phyloP scores from a whole-genome alignment of 2,797 vertebrate species.

The Erpetoichthys calabaricus region DNA sequence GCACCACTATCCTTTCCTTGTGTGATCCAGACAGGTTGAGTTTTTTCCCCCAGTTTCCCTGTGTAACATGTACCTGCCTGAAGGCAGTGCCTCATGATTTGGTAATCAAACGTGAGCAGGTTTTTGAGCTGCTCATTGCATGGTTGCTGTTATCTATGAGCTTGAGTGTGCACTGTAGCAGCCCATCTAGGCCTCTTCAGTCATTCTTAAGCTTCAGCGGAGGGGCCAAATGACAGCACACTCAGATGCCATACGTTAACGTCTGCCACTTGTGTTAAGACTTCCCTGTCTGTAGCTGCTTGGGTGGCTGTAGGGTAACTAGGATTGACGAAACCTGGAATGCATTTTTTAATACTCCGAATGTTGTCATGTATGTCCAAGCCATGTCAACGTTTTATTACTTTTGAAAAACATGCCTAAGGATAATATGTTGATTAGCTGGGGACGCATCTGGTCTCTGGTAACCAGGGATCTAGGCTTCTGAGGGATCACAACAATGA shows the following conservation, averaged over 20 bases:
- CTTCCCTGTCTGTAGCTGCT: too few species aligned
- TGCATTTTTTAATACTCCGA: slow-evolving; percentile 6
- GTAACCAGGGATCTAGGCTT: slow-evolving; percentile 3
- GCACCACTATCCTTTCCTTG: too few species aligned
- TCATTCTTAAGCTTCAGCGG: background rate
- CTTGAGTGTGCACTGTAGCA: slow-evolving; percentile 5
- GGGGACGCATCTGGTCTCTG: slow-evolving; percentile 15
- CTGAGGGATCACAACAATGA: too few species aligned
- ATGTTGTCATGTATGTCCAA: background rate
- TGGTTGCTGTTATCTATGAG: slow-evolving; percentile 28
- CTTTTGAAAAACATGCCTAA: slow-evolving; percentile 2
- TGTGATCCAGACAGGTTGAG: too few species aligned
- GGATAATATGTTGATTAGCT: background rate
- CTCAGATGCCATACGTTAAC: too few species aligned
- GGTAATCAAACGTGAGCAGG: slow-evolving; percentile 39
- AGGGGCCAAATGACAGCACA: too few species aligned
- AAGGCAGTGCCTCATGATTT: slow-evolving; percentile 32
- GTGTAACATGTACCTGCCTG: slow-evolving; percentile 29
- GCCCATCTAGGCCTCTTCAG: background rate
- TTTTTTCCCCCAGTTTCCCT: background rate
- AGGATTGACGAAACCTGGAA: slow-evolving; percentile 9
- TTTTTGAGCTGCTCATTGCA: slow-evolving; percentile 23
- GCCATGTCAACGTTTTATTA: slow-evolving; percentile 2
- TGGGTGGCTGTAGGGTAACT: slow-evolving; percentile 3
- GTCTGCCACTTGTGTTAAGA: too few species aligned